A percentile compares a stretch with the other conserved stretches of the same genome.
phyloP scores from a whole-genome alignment of 1,140 invertebrate genomes.

The Fopius arisanus region DNA sequence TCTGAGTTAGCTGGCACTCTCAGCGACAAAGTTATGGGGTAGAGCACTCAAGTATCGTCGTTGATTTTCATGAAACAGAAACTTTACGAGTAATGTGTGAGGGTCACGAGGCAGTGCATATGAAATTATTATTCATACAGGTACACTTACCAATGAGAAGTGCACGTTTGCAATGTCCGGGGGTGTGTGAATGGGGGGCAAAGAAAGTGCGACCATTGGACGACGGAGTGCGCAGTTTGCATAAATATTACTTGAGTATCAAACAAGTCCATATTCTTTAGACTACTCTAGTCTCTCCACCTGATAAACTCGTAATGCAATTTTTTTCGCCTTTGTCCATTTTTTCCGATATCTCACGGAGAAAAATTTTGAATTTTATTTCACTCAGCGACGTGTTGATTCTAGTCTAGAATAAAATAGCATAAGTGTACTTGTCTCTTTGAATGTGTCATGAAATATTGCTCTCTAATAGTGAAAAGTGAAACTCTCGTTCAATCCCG shows the following conservation, averaged over 20 bases:
- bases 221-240: not conserved
- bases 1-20: conserved; percentile 11
- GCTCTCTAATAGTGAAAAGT: too few species aligned
- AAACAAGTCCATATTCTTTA: not conserved
- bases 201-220: conserved; percentile 1
- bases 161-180: conserved; percentile 3
- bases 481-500: too few species aligned
- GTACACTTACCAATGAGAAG: conserved; percentile 4
- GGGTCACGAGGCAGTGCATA: conserved; percentile 1
- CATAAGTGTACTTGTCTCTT: too few species aligned
- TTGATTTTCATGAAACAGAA: conserved; percentile 25
- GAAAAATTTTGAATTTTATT: too few species aligned
- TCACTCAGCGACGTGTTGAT: too few species aligned
- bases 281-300: not conserved
- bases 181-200: not conserved
- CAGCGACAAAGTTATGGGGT: conserved; percentile 14
- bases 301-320: not conserved
- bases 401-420: too few species aligned
- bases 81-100: not conserved
- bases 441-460: too few species aligned
- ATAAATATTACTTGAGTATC: not conserved
- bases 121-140: conserved; percentile 28
- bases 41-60: conserved; percentile 14
- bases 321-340: too few species aligned
- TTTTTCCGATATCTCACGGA: too few species aligned